Evolutionary conservation across 2,113 vertebrate species (phyloP).

Genomic region (Zingel zingel): DNA sequence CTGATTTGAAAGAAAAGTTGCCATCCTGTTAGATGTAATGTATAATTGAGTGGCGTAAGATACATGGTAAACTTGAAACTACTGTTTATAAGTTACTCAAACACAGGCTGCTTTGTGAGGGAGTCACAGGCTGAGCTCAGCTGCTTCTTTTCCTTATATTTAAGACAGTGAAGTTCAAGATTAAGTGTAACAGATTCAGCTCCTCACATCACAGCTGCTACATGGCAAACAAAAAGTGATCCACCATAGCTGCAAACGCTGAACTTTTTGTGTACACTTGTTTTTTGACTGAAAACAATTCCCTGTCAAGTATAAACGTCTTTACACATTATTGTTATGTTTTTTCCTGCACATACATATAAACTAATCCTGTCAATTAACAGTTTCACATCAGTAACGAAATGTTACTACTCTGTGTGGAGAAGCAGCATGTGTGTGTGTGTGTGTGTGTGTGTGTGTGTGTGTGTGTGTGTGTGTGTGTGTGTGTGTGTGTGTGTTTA

Average conservation of each 20-base stretch:
- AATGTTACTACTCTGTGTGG: too few species aligned
- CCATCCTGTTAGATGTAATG: conserved; percentile 42
- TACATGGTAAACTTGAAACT: conserved; percentile 23
- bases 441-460: too few species aligned
- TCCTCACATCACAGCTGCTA: neutral
- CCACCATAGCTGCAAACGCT: too few species aligned
- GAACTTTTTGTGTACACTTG: neutral
- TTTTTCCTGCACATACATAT: neutral
- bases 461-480: too few species aligned
- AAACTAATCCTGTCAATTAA: neutral
- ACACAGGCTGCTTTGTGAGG: neutral
- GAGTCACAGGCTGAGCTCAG: neutral
- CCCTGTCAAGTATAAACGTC: neutral
- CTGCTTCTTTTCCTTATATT: neutral
- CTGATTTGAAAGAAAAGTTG: conserved; percentile 53
- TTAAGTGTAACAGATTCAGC: neutral
- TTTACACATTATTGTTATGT: neutral
- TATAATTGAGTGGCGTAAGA: conserved; percentile 2
- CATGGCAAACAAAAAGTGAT: neutral
- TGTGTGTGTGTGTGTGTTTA: too few species aligned
- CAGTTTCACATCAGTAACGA: neutral
- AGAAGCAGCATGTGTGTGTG: too few species aligned
- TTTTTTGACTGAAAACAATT: neutral
- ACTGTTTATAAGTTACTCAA: conserved; percentile 18
- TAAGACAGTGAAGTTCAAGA: neutral